These are phyloP conservation scores for silkworm (Bombyx mori) DNA, from an alignment of 1,140 invertebrate genomes.

Conservation along the genomic window DNA sequence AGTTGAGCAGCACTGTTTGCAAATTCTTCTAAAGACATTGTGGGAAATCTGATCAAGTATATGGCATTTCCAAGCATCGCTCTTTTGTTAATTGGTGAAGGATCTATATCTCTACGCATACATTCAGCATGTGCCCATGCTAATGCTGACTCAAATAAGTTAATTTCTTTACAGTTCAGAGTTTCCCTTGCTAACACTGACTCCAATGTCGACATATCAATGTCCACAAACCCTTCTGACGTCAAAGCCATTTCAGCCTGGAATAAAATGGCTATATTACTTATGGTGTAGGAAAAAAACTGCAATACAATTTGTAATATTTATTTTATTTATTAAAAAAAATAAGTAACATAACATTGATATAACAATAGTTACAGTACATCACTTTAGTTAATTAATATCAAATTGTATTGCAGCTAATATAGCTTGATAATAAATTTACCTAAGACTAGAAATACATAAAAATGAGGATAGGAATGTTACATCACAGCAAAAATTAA, in stretches of 20 bases:
- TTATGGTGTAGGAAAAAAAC: conserved; percentile 58
- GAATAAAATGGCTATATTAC: conserved; percentile 48
- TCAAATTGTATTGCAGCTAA: conserved; percentile 66
- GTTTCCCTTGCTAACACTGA: conserved; percentile 91
- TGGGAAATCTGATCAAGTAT: conserved; percentile 89
- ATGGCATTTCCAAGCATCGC: conserved; percentile 83
- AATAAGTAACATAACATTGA: conserved; percentile 38
- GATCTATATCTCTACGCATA: conserved; percentile 82
- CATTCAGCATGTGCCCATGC: conserved; percentile 92
- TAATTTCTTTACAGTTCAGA: conserved; percentile 91
- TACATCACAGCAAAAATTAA: conserved; percentile 15
- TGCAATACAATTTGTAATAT: conserved; percentile 68
- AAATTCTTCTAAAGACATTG: conserved; percentile 92
- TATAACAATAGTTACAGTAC: conserved; percentile 36
- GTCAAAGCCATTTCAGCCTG: conserved; percentile 94
- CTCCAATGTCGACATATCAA: conserved; percentile 90
- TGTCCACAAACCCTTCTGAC: conserved; percentile 94
- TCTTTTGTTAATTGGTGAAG: conserved; percentile 80
- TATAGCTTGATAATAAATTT: conserved; percentile 15
- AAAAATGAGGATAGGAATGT: conserved; percentile 12
- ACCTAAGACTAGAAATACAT: conserved; percentile 23
- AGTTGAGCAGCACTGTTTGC: conserved; percentile 92
- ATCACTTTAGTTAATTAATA: conserved; percentile 23
- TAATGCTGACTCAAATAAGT: conserved; percentile 90
- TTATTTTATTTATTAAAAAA: conserved; percentile 51